Conservation (phyloP, 2,888 invertebrate genomes). For the Colletes collaris region DNA sequence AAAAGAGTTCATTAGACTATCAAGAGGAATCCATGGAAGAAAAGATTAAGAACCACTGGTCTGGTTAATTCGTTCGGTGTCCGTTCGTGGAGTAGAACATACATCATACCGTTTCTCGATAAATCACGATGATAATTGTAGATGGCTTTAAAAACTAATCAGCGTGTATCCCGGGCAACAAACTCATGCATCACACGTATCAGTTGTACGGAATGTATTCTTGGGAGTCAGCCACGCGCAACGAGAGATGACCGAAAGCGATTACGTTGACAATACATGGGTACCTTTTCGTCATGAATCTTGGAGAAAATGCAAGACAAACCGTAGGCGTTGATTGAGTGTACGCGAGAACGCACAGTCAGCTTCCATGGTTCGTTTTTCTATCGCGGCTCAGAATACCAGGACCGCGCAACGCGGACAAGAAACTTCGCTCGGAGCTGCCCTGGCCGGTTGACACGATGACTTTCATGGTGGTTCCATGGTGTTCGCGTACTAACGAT, state of each 20-base stretch:
- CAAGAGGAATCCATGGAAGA: too few relatives aligned
- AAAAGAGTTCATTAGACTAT: too few relatives aligned
- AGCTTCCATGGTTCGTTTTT: conserved; percentile 33
- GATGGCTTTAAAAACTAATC: not conserved
- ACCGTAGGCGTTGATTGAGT: conserved; percentile 51
- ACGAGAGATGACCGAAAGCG: conserved; percentile 31
- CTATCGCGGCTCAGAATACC: conserved; percentile 36
- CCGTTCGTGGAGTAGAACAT: too few relatives aligned
- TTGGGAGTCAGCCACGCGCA: conserved; percentile 11
- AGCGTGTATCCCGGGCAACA: not conserved
- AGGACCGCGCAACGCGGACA: conserved; percentile 32
- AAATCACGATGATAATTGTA: not conserved
- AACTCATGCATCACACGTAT: not conserved
- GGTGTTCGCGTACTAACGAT: conserved; percentile 46
- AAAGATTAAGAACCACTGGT: too few relatives aligned
- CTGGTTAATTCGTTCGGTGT: too few relatives aligned
- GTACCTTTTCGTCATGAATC: conserved; percentile 23
- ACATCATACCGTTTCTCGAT: too few relatives aligned
- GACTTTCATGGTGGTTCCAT: conserved; percentile 39
- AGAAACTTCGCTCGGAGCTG: conserved; percentile 30
- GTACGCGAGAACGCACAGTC: conserved; percentile 18
- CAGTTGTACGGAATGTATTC: conserved; percentile 1
- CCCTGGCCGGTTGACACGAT: conserved; percentile 31
- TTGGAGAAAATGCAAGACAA: not conserved
- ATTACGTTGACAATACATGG: conserved; percentile 26